phyloP scores from a whole-genome alignment of 2,113 vertebrate genomes.

The Sphaerodactylus townsendi region DNA sequence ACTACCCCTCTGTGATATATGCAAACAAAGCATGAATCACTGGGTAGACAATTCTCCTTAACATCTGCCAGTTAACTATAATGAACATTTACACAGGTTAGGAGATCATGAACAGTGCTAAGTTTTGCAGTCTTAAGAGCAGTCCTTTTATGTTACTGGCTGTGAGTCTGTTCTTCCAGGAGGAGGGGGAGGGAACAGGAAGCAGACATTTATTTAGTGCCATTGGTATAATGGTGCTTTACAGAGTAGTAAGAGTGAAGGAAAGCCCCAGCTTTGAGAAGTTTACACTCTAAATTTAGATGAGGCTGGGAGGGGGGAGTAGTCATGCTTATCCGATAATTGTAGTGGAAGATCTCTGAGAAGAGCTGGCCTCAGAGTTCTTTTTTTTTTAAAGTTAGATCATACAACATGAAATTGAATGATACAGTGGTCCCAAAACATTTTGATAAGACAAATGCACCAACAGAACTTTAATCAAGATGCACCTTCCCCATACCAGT shows the following conservation, averaged over 20 bases:
- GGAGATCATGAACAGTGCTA: background rate
- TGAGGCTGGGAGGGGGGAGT: background rate
- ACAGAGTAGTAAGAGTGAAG: background rate
- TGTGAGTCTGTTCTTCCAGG: background rate
- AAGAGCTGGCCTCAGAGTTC: background rate
- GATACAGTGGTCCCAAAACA: background rate
- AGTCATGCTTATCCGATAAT: background rate
- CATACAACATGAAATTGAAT: background rate
- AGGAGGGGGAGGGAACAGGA: background rate
- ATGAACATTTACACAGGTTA: no score
- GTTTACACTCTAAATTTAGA: background rate
- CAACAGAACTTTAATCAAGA: background rate
- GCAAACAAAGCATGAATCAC: background rate
- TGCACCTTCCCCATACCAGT: background rate
- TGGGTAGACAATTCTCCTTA: background rate
- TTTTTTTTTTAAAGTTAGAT: background rate
- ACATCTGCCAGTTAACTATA: slow-evolving; percentile 6
- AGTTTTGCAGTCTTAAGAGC: fast-evolving
- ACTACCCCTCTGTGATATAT: no score
- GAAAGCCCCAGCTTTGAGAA: no score
- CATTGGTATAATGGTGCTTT: background rate
- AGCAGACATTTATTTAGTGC: background rate
- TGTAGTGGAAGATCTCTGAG: background rate
- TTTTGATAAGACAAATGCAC: background rate
- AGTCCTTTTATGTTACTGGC: background rate